Base-by-base conservation (phyloP, 2,888 invertebrate genomes). In the Anticlea derivata region DNA sequence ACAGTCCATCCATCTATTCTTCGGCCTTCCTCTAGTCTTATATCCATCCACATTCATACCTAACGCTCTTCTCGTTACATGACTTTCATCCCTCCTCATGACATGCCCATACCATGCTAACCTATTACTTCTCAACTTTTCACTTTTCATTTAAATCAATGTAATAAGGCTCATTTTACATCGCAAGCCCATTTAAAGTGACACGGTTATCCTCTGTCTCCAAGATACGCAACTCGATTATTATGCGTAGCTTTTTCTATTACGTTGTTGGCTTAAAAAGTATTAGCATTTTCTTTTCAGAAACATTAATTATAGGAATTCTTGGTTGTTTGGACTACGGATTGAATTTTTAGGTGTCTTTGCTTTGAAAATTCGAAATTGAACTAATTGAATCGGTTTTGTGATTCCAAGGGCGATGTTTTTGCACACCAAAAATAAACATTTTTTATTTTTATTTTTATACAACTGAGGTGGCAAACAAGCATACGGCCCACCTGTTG, bases 161-260 rank as follows among this genome's bases (percentile, higher is more conserved):
- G n/a, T 1, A 3, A 33, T 39, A 46, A 24, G 30, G 38, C 17
- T 30, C 1, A 38, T 5, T 38, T 43, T 44, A 5, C 2, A 11
- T 5, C 22, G n/a, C 7, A 23, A 5, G 5, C 8, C 7, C 10
- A 30, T 41, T 31, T 6, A 4, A 22, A 41, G 48, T 49, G 41
- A 43, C 20, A 20, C 35, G 22, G 44, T 13, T 6, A 5, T 10
- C 20, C 20, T 10, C 20, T 50, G 50, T 60, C 58, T 55, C 47
- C 55, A 58, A 65, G 60, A 58, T 60, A 48, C 48, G 50, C 53
- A 61, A 67, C 65, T 68, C 69, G 73, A 76, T 78, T 75, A 78
- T 74, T 74, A 69, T 64, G 55, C 57, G 55, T 35, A 43, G 55
- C 53, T 61, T 59, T 49, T 61, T 61, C 60, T 59, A 59, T 57